Base-by-base conservation (phyloP, 2,888 invertebrate species). In the Syrista parreyssii region DNA sequence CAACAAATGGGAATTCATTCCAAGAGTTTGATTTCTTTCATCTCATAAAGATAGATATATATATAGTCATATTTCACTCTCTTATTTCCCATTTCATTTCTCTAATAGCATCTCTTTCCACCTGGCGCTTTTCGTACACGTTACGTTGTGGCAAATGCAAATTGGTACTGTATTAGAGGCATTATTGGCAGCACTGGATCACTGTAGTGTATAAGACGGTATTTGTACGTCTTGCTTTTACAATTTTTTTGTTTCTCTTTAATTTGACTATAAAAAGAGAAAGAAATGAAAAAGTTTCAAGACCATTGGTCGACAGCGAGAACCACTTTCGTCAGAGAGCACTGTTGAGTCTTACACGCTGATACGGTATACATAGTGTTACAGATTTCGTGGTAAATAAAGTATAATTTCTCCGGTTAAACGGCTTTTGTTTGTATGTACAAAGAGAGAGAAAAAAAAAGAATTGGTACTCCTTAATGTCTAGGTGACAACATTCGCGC, bases 181-280 rank as follows among this genome's bases (percentile, higher is more conserved):
- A 90, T 90, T 89, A 89, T 90, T 91, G 91, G 91, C 91, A 91
- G 91, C 89, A 87, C 88, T 88, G 87, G 88, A 88, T 90, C 86
- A 87, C 84, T 86, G 84, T 86, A 80, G 83, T 82, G 83, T 55
- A 23, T 79, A 80, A 78, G 82, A 82, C 78, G 82, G 76, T 82
- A 79, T 81, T 83, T 82, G 23, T 55, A 23, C 76, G 76, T 79
- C 83, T 79, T 84, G 23, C 9, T 81, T 75, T 78, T 72, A 79
- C 78, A 75, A 36, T 75, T 73, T 78, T 76, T 72, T 34, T 71
- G 68, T 77, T 71, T 71, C 77, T 76, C 75, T 23, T 55, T 55
- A 23, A 55, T 23, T 23, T 55, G 23, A 55, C 55, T 55, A 55
- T 55, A 55, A 55, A 23, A 40, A 35, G 35, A 35, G 35, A 35